Conservation (phyloP, 2,888 invertebrate genomes). For the Galerucella calmariensis region DNA sequence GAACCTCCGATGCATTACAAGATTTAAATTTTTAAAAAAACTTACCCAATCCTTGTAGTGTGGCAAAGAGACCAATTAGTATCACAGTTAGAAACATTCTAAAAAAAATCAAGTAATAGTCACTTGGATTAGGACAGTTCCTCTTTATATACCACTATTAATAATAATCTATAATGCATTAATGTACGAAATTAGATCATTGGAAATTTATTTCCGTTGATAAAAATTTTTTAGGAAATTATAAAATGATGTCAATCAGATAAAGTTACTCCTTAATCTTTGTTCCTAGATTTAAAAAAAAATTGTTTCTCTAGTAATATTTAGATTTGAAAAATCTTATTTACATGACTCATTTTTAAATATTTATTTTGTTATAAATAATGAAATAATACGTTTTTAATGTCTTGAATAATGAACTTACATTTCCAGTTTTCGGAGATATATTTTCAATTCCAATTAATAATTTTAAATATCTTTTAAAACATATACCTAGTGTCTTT, state of each 20-base stretch:
- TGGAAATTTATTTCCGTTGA: constrained; percentile 14
- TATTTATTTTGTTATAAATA: too few relatives aligned
- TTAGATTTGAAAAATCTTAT: too few relatives aligned
- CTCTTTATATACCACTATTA: not conserved
- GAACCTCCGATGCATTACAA: not conserved
- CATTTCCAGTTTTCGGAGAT: too few relatives aligned
- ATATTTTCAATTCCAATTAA: too few relatives aligned
- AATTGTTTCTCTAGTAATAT: not conserved
- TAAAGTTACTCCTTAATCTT: not conserved
- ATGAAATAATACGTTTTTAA: too few relatives aligned
- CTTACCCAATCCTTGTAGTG: constrained; percentile 34
- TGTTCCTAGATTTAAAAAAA: not conserved
- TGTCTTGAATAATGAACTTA: too few relatives aligned
- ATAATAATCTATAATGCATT: not conserved
- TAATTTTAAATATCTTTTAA: not conserved
- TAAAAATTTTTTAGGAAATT: constrained; percentile 13
- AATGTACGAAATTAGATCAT: constrained; percentile 5
- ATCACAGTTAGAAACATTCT: constrained; percentile 33
- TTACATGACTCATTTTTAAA: too few relatives aligned
- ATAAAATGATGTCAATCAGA: not conserved
- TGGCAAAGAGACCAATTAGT: constrained; percentile 23
- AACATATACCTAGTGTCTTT: not conserved
- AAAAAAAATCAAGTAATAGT: constrained; percentile 10
- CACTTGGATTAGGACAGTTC: not conserved
- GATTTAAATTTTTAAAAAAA: not conserved